Base-by-base conservation (phyloP, 2,113 vertebrate species). In the Egretta garzetta region DNA sequence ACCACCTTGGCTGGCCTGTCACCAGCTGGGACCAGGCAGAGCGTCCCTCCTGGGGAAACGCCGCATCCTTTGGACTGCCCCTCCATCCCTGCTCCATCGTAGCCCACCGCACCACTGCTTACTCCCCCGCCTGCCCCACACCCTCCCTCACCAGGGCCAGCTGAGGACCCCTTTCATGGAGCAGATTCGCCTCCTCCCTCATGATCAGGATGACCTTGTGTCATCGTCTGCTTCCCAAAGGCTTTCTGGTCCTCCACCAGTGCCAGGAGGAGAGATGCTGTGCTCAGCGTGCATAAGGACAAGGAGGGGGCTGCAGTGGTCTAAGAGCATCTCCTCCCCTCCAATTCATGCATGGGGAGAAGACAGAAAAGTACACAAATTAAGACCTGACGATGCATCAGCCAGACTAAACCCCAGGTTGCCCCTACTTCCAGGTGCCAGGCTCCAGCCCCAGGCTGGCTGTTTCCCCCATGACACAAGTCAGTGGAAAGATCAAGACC, bases 51-150 rank as follows among this genome's bases (percentile, higher is more conserved):
- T 30, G 47, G 72, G 68, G 64, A 64, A 59, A 52, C 2, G 3
- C 12, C 13, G 2, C 11, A 1, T 47, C 39, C 35, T 64, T 73
- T 1, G 2, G 71, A 50, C 35, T 5, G 7, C 6, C 28, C 6
- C 35, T 75, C 15, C 6, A 30, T 4, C 28, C 21, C 19, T 10
- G 3, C 35, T 50, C 20, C 6, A 5, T 21, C 18, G 0, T 6
- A 62, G 17, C 3, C 30, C 14, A 3, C 47, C 1, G 0, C 11
- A 4, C 4, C 50, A 32, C 50, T 90, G 8, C 17, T 70, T 14
- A 17, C 18, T 41, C 22, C 17, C 16, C 17, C 16, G 2, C 27
- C 73, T 60, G 45, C 33, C 24, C 68, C 8, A 5, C 1, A 7
- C 10, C 27, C 59, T 67, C 8, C 45, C 66, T n/a, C 4, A 0